Evolutionary conservation across 53 echinoderm and acorn worm genomes (phyloP).

Genomic region (Antedon mediterranea): DNA sequence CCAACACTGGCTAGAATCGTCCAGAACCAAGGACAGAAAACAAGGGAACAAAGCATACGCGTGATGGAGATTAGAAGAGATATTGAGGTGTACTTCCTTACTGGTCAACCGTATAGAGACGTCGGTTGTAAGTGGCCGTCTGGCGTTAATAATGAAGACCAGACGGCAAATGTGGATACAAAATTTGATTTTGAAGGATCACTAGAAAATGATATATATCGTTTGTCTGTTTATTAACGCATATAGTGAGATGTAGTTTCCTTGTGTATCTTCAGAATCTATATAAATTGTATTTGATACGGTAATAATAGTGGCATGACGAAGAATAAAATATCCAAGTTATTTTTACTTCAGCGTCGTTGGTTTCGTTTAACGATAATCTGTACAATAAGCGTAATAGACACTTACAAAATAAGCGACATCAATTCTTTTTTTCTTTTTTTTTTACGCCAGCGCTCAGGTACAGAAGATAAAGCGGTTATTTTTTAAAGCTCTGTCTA

Average conservation of each 20-base stretch:
- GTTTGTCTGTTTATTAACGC: neutral
- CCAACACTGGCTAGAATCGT: neutral
- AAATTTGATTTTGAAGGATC: neutral
- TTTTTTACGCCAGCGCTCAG: too few species aligned
- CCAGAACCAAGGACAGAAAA: neutral
- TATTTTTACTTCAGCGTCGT: too few species aligned
- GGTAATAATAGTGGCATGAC: too few species aligned
- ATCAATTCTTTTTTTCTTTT: too few species aligned
- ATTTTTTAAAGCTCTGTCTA: too few species aligned
- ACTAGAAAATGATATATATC: neutral
- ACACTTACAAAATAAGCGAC: too few species aligned
- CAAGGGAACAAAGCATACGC: neutral
- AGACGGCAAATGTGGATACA: neutral
- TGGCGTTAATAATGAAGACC: neutral
- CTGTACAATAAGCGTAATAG: too few species aligned
- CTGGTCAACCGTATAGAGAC: neutral
- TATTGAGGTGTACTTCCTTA: neutral
- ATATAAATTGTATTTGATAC: too few species aligned
- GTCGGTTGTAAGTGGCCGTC: neutral
- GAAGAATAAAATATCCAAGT: too few species aligned
- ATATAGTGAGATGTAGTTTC: neutral
- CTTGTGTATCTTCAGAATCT: neutral
- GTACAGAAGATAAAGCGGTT: too few species aligned
- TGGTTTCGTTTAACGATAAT: too few species aligned
- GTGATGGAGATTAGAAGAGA: neutral